phyloP scores from a whole-genome alignment of 37 sponge, comb jelly and placozoan genomes.

The Beroe forskalii region DNA sequence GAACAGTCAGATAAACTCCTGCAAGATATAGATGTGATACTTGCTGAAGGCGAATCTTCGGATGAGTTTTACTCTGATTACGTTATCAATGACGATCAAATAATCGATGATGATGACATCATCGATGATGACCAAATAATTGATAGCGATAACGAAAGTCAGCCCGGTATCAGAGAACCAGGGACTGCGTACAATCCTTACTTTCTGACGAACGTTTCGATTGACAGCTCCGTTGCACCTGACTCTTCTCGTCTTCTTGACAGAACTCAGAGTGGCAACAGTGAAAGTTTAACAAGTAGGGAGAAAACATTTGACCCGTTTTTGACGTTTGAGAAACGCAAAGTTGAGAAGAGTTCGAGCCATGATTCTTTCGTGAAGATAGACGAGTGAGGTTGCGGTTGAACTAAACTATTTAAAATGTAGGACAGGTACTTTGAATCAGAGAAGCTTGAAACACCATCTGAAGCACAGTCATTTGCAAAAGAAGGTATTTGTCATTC shows the following conservation, averaged over 20 bases:
- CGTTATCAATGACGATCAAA: neutral
- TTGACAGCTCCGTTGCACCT: neutral
- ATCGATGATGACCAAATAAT: neutral
- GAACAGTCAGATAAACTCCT: constrained; percentile 31
- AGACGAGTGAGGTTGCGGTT: too few relatives aligned
- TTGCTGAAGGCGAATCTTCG: neutral
- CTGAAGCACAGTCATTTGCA: too few relatives aligned
- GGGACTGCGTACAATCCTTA: neutral
- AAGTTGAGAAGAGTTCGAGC: neutral
- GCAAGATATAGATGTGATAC: neutral
- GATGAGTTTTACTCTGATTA: neutral
- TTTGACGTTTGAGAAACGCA: neutral
- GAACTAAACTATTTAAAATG: too few relatives aligned
- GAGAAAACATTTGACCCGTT: constrained; percentile 11
- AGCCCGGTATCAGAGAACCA: neutral
- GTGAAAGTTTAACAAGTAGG: neutral
- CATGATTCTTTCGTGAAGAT: constrained; percentile 31
- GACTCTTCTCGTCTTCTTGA: neutral
- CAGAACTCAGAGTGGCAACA: neutral
- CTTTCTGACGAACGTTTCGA: neutral
- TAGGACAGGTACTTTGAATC: too few relatives aligned
- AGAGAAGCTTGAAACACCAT: too few relatives aligned
- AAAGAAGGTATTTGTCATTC: too few relatives aligned
- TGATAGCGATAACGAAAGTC: neutral
- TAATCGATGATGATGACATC: neutral